Base-by-base conservation (phyloP, 1,140 invertebrate genomes). In the Temnothorax nylanderi region DNA sequence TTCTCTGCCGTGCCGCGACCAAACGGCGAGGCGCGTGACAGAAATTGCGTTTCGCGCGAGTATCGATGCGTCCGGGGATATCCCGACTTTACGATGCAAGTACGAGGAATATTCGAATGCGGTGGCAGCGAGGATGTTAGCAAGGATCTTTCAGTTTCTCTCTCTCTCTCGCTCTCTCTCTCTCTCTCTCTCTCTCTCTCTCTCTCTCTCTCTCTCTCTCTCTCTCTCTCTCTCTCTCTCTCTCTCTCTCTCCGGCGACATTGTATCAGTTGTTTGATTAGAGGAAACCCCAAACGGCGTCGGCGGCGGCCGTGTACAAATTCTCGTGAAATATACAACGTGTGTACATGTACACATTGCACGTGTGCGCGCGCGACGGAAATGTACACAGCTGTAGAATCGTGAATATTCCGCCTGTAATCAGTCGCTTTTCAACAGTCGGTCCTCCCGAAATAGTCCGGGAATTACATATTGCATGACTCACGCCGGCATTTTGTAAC, bases 401-500 rank as follows among this genome's bases (percentile, higher is more conserved):
- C 80, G 80, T 82, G 67, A 82, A 82, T 82, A 82, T 82, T 82
- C 80, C 67, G 69, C 11, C 51, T 26, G 51, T 82, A 82, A 82
- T 82, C 51, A 82, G 80, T 72, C 80, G 26, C 67, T 41, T 41
- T 82, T 82, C 80, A 72, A 58, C 54, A 47, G 54, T 47, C 44
- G 26, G 51, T 5, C 21, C 37, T 51, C 11, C 26, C 80, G 11
- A 47, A 60, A 82, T 72, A 72, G 80, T 60, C 67, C 80, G 11
- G 80, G 16, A 47, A 60, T 74, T 82, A 82, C 80, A 82, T 82
- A 74, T 82, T 82, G 56, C 80, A 72, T 74, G 65, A 71, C 34
- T 82, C 21, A 3, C 37, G n/a, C 26, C 3, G 51, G 34, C 49
- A 37, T 58, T 56, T 44, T 16, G 2, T 32, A 26, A 41, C 51